Evolutionary conservation across 64 coral and sea anemone species (phyloP).

Genomic region (Actinia tenebrosa): DNA sequence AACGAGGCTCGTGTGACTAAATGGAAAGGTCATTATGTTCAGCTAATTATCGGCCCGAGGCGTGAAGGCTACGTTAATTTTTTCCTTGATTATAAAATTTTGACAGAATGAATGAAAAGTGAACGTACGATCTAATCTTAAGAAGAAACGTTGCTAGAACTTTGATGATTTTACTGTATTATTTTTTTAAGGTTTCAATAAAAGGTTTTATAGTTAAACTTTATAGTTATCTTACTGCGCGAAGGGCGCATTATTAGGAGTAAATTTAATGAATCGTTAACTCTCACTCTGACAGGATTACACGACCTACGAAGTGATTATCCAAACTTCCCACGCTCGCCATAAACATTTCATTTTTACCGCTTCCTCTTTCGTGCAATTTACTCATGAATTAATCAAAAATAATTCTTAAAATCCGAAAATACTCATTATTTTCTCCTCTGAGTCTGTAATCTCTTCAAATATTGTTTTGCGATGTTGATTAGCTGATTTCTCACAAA

Average conservation of each 20-base stretch:
- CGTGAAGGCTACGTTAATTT: too few species aligned
- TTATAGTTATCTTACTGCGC: neutral
- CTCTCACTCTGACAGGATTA: neutral
- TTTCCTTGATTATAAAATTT: too few species aligned
- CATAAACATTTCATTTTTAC: neutral
- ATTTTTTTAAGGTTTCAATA: neutral
- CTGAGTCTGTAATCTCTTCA: neutral
- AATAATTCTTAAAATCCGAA: neutral
- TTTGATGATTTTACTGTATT: neutral
- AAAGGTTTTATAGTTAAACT: neutral
- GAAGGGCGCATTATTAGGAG: neutral
- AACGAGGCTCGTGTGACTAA: too few species aligned
- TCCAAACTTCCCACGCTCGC: neutral
- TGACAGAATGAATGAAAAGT: too few species aligned
- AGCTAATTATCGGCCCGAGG: too few species aligned
- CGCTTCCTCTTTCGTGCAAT: neutral
- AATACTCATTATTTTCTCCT: neutral
- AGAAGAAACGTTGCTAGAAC: neutral
- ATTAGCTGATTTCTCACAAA: neutral
- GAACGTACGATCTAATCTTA: too few species aligned
- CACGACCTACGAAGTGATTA: neutral
- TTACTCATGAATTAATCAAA: neutral
- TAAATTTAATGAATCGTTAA: neutral
- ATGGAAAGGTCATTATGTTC: too few species aligned
- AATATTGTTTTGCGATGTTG: neutral